Evolutionary conservation across 2,797 vertebrate genomes (phyloP).

Genomic region (Neopelma chrysocephalum): DNA sequence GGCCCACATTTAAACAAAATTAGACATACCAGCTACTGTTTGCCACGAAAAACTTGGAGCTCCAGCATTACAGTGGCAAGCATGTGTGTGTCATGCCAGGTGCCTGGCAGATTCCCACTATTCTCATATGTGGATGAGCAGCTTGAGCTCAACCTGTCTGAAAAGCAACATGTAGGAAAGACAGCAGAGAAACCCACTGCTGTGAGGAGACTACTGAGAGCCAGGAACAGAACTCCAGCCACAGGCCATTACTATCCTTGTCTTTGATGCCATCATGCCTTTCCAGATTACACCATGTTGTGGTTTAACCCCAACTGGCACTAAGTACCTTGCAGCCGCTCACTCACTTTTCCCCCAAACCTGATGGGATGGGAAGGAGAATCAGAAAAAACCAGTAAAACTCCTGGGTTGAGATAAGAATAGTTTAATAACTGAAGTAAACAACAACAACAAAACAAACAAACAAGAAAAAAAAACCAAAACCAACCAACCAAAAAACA

Average conservation of each 20-base stretch:
- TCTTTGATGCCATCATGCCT: background rate
- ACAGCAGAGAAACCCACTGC: background rate
- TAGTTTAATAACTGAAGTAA: background rate
- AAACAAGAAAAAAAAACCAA: background rate
- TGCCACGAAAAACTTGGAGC: background rate
- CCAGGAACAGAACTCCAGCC: background rate
- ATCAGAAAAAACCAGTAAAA: background rate
- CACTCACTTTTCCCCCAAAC: background rate
- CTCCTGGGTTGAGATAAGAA: background rate
- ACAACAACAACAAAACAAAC: background rate
- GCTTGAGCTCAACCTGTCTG: background rate
- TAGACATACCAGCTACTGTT: background rate
- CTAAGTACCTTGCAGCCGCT: background rate
- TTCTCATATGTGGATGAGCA: background rate
- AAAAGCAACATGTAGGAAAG: background rate
- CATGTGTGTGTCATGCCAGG: fast-evolving
- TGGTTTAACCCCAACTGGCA: background rate
- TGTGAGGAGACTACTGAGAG: background rate
- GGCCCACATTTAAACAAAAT: background rate
- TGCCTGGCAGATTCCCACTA: background rate
- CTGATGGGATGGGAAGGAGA: background rate
- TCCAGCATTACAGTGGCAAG: background rate
- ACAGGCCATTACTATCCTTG: background rate
- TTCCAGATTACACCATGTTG: background rate
- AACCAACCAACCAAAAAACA: background rate